Evolutionary conservation across 2,888 invertebrate genomes (phyloP), one percentile per base, ranked within the genome.

Genomic region (Eupithecia centaureata): DNA sequence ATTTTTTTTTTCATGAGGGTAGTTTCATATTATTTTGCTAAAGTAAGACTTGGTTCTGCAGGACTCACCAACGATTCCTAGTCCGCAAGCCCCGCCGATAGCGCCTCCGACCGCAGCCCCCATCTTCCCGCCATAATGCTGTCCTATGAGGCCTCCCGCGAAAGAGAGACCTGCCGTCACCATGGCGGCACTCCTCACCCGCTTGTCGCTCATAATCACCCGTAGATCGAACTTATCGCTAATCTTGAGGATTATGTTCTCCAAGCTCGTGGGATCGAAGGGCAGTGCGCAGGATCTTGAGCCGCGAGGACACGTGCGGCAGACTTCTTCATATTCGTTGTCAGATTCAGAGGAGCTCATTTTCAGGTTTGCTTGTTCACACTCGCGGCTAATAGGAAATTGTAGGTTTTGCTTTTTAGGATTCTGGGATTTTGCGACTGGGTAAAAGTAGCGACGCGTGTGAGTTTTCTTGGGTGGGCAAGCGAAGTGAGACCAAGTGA

Each of bases 31-130:
- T 5, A n/a, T 54, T 60, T 35, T 18, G 12, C 33, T n/a, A 22
- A 15, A 52, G 10, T 4, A 25, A 32, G 22, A 7, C 15, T 42
- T 5, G 8, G 15, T 52, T 27, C 5, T 51, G 22, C 22, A 32
- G 15, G 18, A 1, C 89, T 86, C 75, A 92, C 92, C 87, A 63
- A 87, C 84, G 60, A 91, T 73, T 0, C 92, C 92, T n/a, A 90
- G 67, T 3, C 91, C 91, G 62, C 92, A 91, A 7, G 78, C 90
- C 0, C 92, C 92, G 0, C 92, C 92, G 8, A 92, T 83, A 0
- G 87, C 89, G 0, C 91, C 89, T 0, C 92, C 92, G 0, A 92
- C 79, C 0, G 86, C 86, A 0, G 90, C 91, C 0, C 92, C 92
- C 1, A 89, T 51, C 71, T 86, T 89, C 7, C 92, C 92, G 13